Conservation (phyloP, 2,797 vertebrate species). For the Spheniscus humboldti region DNA sequence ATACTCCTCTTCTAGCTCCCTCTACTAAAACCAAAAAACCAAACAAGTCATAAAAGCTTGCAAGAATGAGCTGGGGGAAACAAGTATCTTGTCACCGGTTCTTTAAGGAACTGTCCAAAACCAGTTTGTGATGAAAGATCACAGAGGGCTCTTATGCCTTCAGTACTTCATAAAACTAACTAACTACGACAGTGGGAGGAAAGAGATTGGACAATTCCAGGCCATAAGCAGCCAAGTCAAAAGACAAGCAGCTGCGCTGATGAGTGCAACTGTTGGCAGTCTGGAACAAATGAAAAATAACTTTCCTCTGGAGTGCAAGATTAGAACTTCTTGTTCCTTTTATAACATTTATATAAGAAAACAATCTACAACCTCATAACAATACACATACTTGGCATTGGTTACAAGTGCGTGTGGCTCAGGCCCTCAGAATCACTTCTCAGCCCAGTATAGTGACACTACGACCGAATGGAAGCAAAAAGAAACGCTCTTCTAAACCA, state of each 20-base stretch:
- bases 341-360: not conserved
- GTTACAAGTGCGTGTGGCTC: not conserved
- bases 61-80: not conserved
- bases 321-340: constrained; percentile 45
- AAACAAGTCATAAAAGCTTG: not conserved
- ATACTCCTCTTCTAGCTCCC: not conserved
- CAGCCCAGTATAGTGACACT: not conserved
- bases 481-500: not conserved
- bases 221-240: not conserved
- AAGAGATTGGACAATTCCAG: not conserved
- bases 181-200: not conserved
- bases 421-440: not conserved
- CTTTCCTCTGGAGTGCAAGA: constrained; percentile 14
- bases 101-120: not conserved
- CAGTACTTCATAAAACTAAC: not conserved
- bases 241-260: constrained; percentile 6
- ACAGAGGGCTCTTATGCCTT: not conserved
- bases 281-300: not conserved
- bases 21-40: not conserved
- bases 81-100: not conserved
- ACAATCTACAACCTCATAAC: not conserved
- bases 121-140: not conserved
- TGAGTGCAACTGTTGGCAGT: not conserved
- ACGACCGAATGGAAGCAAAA: not conserved
- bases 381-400: not conserved